Evolutionary conservation across 2,888 invertebrate genomes (phyloP), one percentile per base, ranked within the genome.

Genomic region (Cataglyphis rosenhaueri): DNA sequence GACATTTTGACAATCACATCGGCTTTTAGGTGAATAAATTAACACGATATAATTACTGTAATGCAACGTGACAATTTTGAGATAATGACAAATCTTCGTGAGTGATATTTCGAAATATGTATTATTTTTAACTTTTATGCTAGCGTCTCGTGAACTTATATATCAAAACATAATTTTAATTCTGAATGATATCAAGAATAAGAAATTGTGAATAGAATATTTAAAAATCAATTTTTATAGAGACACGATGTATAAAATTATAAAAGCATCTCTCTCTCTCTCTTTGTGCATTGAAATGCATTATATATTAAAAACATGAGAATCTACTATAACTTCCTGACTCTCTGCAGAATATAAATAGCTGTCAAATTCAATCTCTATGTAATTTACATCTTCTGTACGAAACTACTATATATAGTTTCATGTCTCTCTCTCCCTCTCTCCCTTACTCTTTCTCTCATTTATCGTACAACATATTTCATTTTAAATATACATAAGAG

Each of bases 381-480:
- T 25, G 38, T 65, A 75, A 65, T 75, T 75, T 65, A 75, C 35
- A 52, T 64, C 18, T n/a, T 38, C 52, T 65, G n/a, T 41, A 25
- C 21, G 52, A 75, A 75, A 65, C 52, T 75, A 48, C 48, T 38
- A 4, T 18, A 48, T 75, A 48, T 18, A 44, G 15, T 64, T 65
- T 15, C 25, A 32, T 41, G 6, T 52, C n/a, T 52, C 52, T n/a
- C 1, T n/a, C n/a, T 21, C 21, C 21, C 21, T 8, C n/a, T 8
- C n/a, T 52, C n/a, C 8, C 6, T 8, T 41, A 3, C n/a, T 52
- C n/a, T 48, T n/a, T 48, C 52, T 52, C 52, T n/a, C 44, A 76
- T 76, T 76, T 55, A 76, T 76, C 75, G 8, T 38, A 52, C 38
- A 75, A 52, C 32, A 38, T 74, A 64, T 66, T 66, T 12, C 18